These are phyloP conservation scores for Trinorchestia longiramus DNA, from an alignment of 1,140 invertebrate species.

Conservation along the genomic window DNA sequence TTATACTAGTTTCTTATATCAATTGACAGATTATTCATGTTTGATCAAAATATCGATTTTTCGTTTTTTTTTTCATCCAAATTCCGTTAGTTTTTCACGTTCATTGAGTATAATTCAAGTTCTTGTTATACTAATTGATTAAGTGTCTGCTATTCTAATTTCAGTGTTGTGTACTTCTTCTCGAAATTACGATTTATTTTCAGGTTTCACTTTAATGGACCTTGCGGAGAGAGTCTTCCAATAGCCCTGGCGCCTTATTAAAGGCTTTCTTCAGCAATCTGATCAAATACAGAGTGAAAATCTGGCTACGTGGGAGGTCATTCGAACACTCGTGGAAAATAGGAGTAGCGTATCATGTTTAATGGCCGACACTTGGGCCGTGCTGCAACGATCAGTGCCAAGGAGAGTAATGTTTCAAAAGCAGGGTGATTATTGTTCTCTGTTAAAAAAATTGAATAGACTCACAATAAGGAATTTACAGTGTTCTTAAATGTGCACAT, in stretches of 20 bases:
- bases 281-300: neutral
- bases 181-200: neutral
- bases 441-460: neutral
- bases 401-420: neutral
- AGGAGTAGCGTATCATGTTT: neutral
- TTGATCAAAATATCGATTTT: no score
- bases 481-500: no score
- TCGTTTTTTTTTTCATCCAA: no score
- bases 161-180: neutral
- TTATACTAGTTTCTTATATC: no score
- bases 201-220: neutral
- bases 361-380: neutral
- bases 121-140: neutral
- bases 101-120: neutral
- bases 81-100: no score
- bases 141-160: neutral
- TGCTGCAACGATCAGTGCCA: neutral
- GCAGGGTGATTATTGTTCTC: neutral
- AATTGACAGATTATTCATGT: no score
- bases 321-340: neutral
- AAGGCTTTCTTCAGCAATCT: neutral
- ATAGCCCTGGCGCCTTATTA: neutral
- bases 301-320: neutral
- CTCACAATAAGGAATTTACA: no score
- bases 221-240: neutral